phyloP scores from a whole-genome alignment of 2,888 invertebrate species.

The Melieria omissa region DNA sequence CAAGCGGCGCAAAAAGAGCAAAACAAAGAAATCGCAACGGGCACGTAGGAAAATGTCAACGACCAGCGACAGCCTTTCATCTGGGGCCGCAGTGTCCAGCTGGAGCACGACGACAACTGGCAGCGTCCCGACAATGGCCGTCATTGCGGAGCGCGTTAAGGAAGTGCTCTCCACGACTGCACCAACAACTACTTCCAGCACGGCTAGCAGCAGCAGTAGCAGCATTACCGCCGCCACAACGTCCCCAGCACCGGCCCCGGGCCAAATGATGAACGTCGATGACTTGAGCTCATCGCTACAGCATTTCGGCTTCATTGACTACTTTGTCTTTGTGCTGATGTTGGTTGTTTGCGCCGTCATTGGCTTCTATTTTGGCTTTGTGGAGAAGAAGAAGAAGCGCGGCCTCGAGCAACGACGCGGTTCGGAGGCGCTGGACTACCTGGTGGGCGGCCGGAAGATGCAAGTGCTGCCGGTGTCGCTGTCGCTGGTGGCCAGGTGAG shows the following conservation, averaged over 20 bases:
- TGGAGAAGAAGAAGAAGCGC: constrained; percentile 69
- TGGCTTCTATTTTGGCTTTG: constrained; percentile 84
- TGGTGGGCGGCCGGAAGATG: constrained; percentile 86
- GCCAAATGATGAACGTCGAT: constrained; percentile 53
- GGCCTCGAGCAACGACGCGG: constrained; percentile 54
- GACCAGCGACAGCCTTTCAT: too few relatives aligned
- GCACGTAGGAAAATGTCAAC: too few relatives aligned
- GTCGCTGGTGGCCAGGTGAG: constrained; percentile 85
- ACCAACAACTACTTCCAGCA: constrained; percentile 23
- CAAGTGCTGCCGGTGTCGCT: constrained; percentile 83
- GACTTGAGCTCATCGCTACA: constrained; percentile 70
- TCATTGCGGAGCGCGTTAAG: too few relatives aligned
- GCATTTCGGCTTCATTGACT: constrained; percentile 79
- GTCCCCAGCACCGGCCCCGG: constrained; percentile 8
- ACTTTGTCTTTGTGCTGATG: constrained; percentile 82
- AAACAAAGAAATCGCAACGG: too few relatives aligned
- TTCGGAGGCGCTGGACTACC: constrained; percentile 73
- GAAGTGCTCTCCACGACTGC: constrained; percentile 34
- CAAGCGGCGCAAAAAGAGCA: too few relatives aligned
- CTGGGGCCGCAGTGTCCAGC: neutral
- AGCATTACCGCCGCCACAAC: constrained; percentile 22
- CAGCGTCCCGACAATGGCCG: constrained; percentile 37
- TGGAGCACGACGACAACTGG: constrained; percentile 36
- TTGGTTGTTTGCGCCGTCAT: constrained; percentile 80
- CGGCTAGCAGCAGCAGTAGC: too few relatives aligned